A percentile compares a stretch with the other conserved stretches of the same genome.
These are phyloP conservation scores for Acipenser oxyrinchus DNA, from an alignment of 2,797 vertebrate genomes.

Conservation along the genomic window DNA sequence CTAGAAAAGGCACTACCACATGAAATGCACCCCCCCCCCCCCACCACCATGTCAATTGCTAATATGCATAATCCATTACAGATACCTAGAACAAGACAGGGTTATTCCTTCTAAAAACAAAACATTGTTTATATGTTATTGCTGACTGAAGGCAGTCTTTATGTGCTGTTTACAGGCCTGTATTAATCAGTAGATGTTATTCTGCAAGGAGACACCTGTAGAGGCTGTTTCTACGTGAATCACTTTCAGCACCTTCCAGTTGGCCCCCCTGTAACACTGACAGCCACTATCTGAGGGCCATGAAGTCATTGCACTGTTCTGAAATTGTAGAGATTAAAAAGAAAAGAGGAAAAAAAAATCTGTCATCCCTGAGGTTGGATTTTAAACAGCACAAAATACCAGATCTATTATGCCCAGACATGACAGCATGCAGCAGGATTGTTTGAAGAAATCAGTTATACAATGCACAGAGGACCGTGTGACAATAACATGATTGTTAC, in stretches of 20 bases:
- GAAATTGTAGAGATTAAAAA: conserved; percentile 28
- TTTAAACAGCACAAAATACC: conserved; percentile 27
- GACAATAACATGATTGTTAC: conserved; percentile 32
- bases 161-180: no score
- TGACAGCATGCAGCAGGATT: conserved; percentile 31
- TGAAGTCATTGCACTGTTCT: conserved; percentile 32
- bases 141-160: no score
- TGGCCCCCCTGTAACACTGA: conserved; percentile 17
- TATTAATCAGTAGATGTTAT: no score
- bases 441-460: conserved; percentile 24
- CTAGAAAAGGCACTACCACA: no score
- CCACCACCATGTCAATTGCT: no score
- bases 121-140: no score
- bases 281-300: conserved; percentile 18
- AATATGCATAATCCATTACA: no score
- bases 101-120: no score
- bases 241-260: conserved; percentile 24
- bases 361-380: conserved; percentile 27
- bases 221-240: conserved; percentile 12
- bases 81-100: no score
- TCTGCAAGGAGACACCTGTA: conserved; percentile 26
- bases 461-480: conserved; percentile 15
- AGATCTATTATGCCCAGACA: conserved; percentile 21
- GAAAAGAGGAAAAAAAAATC: conserved; percentile 1
- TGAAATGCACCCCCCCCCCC: no score